These are phyloP conservation scores for Enteromius unitaeniatus DNA, from an alignment of 2,797 vertebrate species.

Conservation along the genomic window DNA sequence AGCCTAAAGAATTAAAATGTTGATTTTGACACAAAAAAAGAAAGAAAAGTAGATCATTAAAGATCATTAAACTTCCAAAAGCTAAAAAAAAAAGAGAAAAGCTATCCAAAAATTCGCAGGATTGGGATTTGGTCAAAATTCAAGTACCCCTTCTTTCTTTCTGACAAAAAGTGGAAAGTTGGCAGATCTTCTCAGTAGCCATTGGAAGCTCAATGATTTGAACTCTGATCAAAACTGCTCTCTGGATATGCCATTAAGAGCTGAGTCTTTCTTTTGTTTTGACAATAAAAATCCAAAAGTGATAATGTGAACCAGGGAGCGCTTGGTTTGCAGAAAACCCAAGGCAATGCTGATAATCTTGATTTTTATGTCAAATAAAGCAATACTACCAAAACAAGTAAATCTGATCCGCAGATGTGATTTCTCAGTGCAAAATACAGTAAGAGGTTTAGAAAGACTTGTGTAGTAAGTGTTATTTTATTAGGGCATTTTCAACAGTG, in stretches of 20 bases:
- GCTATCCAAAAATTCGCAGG: conserved; percentile 7
- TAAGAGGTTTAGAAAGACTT: neutral
- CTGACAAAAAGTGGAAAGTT: conserved; percentile 39
- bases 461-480: neutral
- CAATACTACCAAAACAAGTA: neutral
- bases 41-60: neutral
- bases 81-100: neutral
- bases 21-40: neutral
- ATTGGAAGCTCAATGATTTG: conserved; percentile 39
- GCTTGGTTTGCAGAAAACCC: neutral
- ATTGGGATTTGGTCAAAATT: conserved; percentile 8
- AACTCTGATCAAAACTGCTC: conserved; percentile 2
- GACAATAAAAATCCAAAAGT: neutral
- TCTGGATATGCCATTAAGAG: conserved; percentile 50
- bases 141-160: conserved; percentile 18
- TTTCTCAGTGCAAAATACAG: neutral
- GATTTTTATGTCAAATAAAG: conserved; percentile 5
- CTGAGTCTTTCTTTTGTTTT: conserved; percentile 16
- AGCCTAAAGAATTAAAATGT: neutral
- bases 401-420: neutral
- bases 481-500: neutral
- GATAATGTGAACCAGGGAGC: neutral
- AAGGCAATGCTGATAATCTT: neutral
- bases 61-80: neutral
- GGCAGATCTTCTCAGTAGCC: conserved; percentile 30